Evolutionary conservation across 2,797 vertebrate genomes (phyloP).

Genomic region (Geotria australis): DNA sequence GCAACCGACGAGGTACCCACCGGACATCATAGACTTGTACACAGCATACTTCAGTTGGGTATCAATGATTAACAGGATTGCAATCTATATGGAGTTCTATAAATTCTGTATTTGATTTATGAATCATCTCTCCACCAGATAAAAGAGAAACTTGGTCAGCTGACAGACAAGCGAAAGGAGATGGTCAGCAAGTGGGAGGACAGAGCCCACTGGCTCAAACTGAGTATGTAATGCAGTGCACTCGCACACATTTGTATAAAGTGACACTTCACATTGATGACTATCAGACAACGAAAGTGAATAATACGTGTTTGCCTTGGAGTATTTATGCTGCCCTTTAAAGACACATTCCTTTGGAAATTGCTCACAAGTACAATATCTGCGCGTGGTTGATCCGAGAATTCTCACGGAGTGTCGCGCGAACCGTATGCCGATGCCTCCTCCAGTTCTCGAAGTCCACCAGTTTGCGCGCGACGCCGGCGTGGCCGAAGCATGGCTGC

Average conservation of each 20-base stretch:
- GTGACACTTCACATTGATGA: too few relatives aligned
- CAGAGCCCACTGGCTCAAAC: conserved; percentile 85
- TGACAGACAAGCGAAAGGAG: conserved; percentile 88
- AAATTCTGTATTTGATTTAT: not conserved
- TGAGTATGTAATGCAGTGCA: conserved; percentile 30
- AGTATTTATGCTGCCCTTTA: too few relatives aligned
- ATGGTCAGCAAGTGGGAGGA: conserved; percentile 99
- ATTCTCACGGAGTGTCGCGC: too few relatives aligned
- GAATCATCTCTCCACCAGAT: conserved; percentile 18
- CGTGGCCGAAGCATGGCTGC: conserved; percentile 69
- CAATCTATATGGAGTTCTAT: not conserved
- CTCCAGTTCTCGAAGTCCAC: conserved; percentile 62
- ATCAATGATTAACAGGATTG: not conserved
- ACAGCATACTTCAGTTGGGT: not conserved
- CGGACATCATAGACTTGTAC: not conserved
- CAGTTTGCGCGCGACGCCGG: conserved; percentile 79
- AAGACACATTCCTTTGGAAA: too few relatives aligned
- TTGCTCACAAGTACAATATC: too few relatives aligned
- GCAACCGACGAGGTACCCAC: conserved; percentile 49
- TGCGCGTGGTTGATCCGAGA: too few relatives aligned
- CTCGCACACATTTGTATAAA: too few relatives aligned
- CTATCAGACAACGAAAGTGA: too few relatives aligned
- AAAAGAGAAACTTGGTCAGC: conserved; percentile 64
- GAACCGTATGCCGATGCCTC: too few relatives aligned
- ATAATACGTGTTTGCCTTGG: too few relatives aligned